These are phyloP conservation scores for Spizella passerina DNA, from an alignment of 2,797 vertebrate species.

Conservation along the genomic window DNA sequence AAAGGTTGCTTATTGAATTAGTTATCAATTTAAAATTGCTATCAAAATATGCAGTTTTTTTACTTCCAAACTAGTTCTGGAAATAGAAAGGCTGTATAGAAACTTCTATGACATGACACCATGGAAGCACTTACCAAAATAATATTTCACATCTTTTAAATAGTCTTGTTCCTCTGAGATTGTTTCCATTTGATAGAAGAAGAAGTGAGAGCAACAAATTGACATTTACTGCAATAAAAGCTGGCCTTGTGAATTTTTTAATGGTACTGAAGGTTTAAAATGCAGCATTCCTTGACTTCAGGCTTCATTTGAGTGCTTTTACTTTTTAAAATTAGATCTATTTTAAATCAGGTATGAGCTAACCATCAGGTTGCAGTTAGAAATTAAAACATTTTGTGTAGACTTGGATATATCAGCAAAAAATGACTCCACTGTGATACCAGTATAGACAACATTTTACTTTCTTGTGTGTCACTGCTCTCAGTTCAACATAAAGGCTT, in stretches of 20 bases:
- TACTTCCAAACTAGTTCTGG: neutral
- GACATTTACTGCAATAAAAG: neutral
- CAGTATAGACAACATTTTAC: neutral
- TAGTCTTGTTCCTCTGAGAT: neutral
- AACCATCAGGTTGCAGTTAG: neutral
- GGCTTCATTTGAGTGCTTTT: neutral
- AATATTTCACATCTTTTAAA: neutral
- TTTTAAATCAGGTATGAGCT: neutral
- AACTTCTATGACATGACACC: neutral
- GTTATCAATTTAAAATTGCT: neutral
- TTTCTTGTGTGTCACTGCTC: neutral
- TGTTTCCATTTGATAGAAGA: neutral
- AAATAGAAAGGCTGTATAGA: neutral
- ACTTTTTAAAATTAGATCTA: neutral
- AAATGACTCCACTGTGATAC: neutral
- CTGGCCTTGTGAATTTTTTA: neutral
- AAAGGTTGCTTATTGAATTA: neutral
- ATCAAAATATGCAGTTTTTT: neutral
- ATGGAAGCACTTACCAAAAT: neutral
- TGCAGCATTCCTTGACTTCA: neutral
- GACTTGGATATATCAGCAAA: neutral
- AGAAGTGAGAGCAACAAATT: neutral
- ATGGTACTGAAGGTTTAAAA: neutral
- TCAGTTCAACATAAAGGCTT: neutral
- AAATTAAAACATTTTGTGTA: neutral